Evolutionary conservation across 2,888 invertebrate genomes (phyloP).

Genomic region (Laothoe populi): DNA sequence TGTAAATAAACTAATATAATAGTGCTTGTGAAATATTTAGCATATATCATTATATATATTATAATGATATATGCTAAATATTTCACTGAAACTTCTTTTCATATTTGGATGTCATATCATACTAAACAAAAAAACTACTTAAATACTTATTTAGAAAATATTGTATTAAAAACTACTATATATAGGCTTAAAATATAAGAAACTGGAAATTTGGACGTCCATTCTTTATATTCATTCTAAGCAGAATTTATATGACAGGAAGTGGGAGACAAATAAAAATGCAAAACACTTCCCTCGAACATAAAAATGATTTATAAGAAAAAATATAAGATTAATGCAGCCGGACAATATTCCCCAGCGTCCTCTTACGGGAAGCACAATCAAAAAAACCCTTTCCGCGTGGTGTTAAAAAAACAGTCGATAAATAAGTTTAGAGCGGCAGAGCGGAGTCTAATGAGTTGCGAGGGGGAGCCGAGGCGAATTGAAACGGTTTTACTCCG

Average conservation of each 20-base stretch:
- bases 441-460: slow-evolving; percentile 69
- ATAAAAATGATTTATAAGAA: slow-evolving; percentile 6
- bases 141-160: slow-evolving; percentile 12
- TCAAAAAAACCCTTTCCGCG: slow-evolving; percentile 59
- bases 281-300: not conserved
- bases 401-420: slow-evolving; percentile 55
- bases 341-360: slow-evolving; percentile 39
- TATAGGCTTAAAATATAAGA: not conserved
- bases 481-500: slow-evolving; percentile 70
- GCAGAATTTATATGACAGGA: not conserved
- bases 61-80: too few species aligned
- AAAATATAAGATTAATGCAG: slow-evolving; percentile 43
- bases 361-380: slow-evolving; percentile 51
- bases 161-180: not conserved
- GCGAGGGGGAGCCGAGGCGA: slow-evolving; percentile 50
- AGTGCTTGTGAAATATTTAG: too few species aligned
- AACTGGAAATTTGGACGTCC: not conserved
- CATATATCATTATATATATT: too few species aligned
- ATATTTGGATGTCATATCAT: not conserved
- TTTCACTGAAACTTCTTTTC: slow-evolving; percentile 1
- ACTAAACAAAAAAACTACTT: not conserved
- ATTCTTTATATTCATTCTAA: not conserved
- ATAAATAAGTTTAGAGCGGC: slow-evolving; percentile 52
- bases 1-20: too few species aligned
- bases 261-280: slow-evolving; percentile 2